Evolutionary conservation across 1,140 invertebrate species (phyloP).

Genomic region (Phocides pigmalion): DNA sequence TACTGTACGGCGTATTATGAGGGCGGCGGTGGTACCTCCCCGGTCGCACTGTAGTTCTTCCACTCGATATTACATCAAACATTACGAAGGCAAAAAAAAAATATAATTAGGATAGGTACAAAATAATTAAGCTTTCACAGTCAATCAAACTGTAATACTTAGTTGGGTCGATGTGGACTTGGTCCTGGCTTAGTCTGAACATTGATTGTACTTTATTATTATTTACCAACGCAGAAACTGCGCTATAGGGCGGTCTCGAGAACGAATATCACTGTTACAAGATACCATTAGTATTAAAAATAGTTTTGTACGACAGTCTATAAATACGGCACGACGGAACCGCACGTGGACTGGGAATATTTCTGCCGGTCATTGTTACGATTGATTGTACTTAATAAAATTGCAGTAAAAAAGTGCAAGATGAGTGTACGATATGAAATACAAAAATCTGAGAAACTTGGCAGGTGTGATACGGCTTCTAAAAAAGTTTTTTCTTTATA

Average conservation of each 20-base stretch:
- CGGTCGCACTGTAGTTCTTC: no score
- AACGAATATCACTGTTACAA: constrained; percentile 15
- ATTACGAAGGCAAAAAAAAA: no score
- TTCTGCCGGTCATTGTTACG: background rate
- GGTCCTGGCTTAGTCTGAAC: no score
- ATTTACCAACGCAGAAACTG: background rate
- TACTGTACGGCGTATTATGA: no score
- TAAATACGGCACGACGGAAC: constrained; percentile 10
- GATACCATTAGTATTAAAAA: constrained; percentile 22
- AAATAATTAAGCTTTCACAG: no score
- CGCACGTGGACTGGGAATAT: constrained; percentile 16
- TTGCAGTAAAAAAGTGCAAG: constrained; percentile 22
- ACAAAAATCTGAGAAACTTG: constrained; percentile 57
- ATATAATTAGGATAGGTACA: no score
- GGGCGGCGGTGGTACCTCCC: no score
- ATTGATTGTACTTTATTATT: no score
- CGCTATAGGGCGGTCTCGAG: background rate
- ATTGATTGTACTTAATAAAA: background rate
- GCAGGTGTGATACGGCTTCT: constrained; percentile 55
- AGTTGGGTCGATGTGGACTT: no score
- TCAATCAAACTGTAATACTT: no score
- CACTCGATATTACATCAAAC: no score
- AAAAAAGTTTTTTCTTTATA: no score
- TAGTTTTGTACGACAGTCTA: constrained; percentile 22
- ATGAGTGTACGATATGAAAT: constrained; percentile 64